Evolutionary conservation across 35 echinoderm and acorn worm species (phyloP).

Genomic region (Stichopus chloronotus): DNA sequence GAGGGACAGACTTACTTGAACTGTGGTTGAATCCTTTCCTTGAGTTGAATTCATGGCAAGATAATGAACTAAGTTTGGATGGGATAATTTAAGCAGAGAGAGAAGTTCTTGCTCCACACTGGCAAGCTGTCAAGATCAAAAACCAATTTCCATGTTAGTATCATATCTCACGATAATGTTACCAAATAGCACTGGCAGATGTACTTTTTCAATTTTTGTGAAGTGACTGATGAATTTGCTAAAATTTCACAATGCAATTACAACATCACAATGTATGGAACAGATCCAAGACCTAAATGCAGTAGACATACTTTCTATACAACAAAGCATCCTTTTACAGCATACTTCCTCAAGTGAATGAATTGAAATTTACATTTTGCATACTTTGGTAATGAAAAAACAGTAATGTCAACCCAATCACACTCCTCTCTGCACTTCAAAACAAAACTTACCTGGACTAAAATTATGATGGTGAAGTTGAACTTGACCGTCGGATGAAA

Average conservation of each 20-base stretch:
- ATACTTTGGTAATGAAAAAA: too few relatives aligned
- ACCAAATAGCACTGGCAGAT: neutral
- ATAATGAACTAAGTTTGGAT: conserved; percentile 91
- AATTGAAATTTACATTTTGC: too few relatives aligned
- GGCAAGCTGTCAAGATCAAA: conserved; percentile 62
- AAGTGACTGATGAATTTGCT: neutral
- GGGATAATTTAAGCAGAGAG: conserved; percentile 74
- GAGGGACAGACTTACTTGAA: conserved; percentile 65
- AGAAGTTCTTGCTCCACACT: conserved; percentile 91
- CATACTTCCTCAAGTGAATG: too few relatives aligned
- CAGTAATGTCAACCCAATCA: too few relatives aligned
- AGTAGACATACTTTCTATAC: too few relatives aligned
- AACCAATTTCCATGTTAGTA: neutral
- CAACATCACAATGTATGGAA: too few relatives aligned
- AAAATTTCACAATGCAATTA: neutral
- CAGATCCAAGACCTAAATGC: too few relatives aligned
- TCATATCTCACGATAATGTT: neutral
- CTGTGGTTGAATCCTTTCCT: conserved; percentile 81
- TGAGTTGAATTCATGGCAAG: conserved; percentile 83
- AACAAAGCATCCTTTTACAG: too few relatives aligned
- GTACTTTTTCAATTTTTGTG: neutral
- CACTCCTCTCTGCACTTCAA: too few relatives aligned
- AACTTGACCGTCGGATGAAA: too few relatives aligned
- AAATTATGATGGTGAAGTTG: too few relatives aligned
- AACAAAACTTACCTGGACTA: too few relatives aligned